Base-by-base conservation (phyloP, 2,888 invertebrate genomes). In the Andrena chrysosceles region DNA sequence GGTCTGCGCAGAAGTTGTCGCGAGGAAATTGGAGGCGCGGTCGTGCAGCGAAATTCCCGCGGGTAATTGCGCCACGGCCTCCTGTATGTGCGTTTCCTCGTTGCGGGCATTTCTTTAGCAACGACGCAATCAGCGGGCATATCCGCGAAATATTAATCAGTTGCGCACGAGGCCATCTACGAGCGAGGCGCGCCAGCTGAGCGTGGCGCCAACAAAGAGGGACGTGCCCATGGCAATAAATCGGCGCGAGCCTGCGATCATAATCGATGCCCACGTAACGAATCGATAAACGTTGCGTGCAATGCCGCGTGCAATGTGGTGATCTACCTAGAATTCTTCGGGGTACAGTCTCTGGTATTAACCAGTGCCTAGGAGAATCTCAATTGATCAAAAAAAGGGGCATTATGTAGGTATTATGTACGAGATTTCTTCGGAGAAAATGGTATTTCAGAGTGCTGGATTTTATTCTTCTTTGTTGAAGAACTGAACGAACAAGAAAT, bases 271-370 rank as follows among this genome's bases (percentile, higher is more conserved):
- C 81, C 83, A 84, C 84, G 83, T 90, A 90, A 90, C 89, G 85
- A 90, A 90, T 90, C 90, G 88, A 90, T 90, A 89, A 88, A 87
- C 89, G 87, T 85, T 83, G 31, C 70, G 85, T 52, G 63, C 8
- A 33, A 23, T 62, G 64, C 72, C 59, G 74, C 48, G 64, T 54
- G 67, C 59, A 60, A 81, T 82, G 70, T 72, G 84, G 83, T 87
- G 81, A 33, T 73, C 66, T 13, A 60, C 7, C 13, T 29, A 33
- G 33, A 6, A 62, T 29, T 62, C 56, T 13, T 56, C 23, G 23
- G 56, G 26, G 0, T 10, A 26, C 56, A 23, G 10, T 56, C 54
- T 54, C 16, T 16, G 42, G 42, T 5, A 42, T 42, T 16, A 42
- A 42, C 42, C 42, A 42, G 16, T 5, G 16, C 13, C 16, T 16